Conservation (phyloP, 2,113 vertebrate genomes). For the Gobio gobio region DNA sequence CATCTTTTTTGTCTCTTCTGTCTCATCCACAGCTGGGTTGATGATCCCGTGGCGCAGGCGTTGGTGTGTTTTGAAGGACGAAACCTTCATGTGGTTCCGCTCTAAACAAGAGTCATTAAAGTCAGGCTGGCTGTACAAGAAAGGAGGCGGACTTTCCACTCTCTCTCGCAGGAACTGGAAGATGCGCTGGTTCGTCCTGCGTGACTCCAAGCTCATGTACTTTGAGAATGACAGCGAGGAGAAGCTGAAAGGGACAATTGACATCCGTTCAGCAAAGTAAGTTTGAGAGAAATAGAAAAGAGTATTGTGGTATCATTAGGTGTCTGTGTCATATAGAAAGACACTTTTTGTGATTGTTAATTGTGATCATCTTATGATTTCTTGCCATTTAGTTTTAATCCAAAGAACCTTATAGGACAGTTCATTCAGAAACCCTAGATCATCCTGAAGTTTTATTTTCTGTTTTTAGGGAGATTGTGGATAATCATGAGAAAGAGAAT, state of each 20-base stretch:
- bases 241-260: slow-evolving; percentile 90
- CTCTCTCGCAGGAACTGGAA: slow-evolving; percentile 94
- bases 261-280: slow-evolving; percentile 87
- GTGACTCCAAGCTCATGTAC: slow-evolving; percentile 90
- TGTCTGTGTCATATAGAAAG: background rate
- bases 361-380: too few species aligned
- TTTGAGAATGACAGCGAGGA: slow-evolving; percentile 92
- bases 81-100: slow-evolving; percentile 96
- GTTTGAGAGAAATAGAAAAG: slow-evolving; percentile 17
- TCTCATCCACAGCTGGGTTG: slow-evolving; percentile 77
- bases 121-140: slow-evolving; percentile 93
- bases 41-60: slow-evolving; percentile 91
- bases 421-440: background rate
- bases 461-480: slow-evolving; percentile 86
- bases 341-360: background rate
- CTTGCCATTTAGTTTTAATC: background rate
- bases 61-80: slow-evolving; percentile 92
- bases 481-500: slow-evolving; percentile 94
- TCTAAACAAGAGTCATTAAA: slow-evolving; percentile 94
- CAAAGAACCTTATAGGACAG: background rate
- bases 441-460: background rate
- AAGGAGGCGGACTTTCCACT: slow-evolving; percentile 89
- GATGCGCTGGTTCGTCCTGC: slow-evolving; percentile 92
- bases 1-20: background rate
- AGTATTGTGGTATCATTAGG: background rate